Percentiles rank a stretch among this genome's conserved stretches.
Conservation (phyloP, 2,113 vertebrate species). For the Silurus glanis region DNA sequence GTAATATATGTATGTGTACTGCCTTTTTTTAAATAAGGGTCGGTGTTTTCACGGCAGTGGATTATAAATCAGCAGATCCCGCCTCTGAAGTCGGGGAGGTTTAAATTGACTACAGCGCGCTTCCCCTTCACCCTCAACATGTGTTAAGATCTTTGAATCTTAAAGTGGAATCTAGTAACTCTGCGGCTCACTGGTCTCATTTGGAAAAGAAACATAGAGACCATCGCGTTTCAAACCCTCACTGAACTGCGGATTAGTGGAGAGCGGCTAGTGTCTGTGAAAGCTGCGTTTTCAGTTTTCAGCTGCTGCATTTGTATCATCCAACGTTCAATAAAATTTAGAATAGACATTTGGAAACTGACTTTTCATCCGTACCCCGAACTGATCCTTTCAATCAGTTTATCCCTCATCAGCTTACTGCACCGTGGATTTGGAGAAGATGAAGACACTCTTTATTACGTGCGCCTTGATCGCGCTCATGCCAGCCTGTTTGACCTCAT, state of each 20-base stretch:
- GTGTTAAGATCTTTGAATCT: slow-evolving; percentile 56
- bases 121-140: slow-evolving; percentile 67
- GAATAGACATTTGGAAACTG: not conserved
- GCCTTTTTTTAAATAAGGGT: not conserved
- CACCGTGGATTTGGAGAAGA: not conserved
- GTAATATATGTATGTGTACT: not conserved
- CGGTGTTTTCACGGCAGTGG: slow-evolving; percentile 6
- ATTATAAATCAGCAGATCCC: slow-evolving; percentile 75
- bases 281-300: not conserved
- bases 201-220: not conserved
- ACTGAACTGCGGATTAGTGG: not conserved
- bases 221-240: not conserved
- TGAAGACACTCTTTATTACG: slow-evolving; percentile 74
- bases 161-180: not conserved
- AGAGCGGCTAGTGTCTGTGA: not conserved
- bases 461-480: slow-evolving; percentile 76
- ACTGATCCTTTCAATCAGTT: not conserved
- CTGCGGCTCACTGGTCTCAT: slow-evolving; percentile 50
- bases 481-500: slow-evolving; percentile 74
- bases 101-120: slow-evolving; percentile 65
- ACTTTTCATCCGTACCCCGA: not conserved
- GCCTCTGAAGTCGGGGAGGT: slow-evolving; percentile 66
- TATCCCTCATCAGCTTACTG: not conserved
- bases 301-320: not conserved
- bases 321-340: not conserved